These are phyloP conservation scores for Sarcophilus harrisii DNA, from an alignment of 2,797 vertebrate genomes.

Conservation along the genomic window DNA sequence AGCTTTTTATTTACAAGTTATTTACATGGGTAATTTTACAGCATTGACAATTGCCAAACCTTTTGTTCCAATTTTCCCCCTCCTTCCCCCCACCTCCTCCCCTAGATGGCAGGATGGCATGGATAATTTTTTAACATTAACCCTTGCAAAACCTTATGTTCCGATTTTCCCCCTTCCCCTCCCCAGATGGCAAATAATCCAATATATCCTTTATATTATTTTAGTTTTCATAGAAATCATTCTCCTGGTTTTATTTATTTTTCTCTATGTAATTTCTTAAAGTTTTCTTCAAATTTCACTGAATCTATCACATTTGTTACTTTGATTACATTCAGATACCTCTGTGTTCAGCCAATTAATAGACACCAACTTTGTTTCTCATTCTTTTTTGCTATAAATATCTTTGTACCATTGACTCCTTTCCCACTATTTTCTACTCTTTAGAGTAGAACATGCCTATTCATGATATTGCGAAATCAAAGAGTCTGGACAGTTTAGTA, in stretches of 20 bases:
- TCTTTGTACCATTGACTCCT: background rate
- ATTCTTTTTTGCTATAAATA: background rate
- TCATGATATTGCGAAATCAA: background rate
- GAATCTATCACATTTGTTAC: background rate
- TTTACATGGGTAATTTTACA: no score
- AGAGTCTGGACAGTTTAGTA: background rate
- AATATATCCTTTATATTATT: background rate
- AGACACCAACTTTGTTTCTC: background rate
- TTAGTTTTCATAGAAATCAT: background rate
- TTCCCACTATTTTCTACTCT: background rate
- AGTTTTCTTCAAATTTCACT: background rate
- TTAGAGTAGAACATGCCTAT: background rate
- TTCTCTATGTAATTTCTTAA: background rate
- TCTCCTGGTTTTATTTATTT: background rate
- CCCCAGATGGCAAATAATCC: no score
- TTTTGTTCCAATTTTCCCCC: no score
- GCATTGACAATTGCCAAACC: no score
- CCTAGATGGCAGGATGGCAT: no score
- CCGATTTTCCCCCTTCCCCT: no score
- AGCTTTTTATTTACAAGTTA: no score
- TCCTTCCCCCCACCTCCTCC: no score
- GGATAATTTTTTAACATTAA: no score
- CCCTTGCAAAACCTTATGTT: no score
- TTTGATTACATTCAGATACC: background rate
- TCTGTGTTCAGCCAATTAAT: background rate